Evolutionary conservation across 2,797 vertebrate species (phyloP).

Genomic region (Botia almorhae): DNA sequence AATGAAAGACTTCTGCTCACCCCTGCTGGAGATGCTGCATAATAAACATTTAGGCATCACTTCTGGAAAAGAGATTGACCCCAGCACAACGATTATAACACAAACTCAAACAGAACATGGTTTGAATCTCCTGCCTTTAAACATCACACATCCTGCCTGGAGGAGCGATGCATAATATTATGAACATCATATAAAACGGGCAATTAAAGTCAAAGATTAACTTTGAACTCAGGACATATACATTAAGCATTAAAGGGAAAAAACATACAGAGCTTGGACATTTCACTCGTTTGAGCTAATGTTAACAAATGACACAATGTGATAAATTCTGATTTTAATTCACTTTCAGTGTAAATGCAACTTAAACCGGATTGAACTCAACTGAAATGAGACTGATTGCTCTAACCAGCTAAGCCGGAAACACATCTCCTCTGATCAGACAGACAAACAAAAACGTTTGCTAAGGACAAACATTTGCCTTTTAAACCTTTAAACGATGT

Average conservation of each 20-base stretch:
- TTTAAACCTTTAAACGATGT: not conserved
- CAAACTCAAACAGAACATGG: not conserved
- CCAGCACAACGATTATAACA: not conserved
- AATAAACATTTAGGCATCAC: conserved; percentile 14
- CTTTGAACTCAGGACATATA: not conserved
- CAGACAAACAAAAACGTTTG: conserved; percentile 1
- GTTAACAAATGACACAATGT: not conserved
- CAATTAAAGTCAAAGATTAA: not conserved
- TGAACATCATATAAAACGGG: not conserved
- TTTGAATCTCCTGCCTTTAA: not conserved
- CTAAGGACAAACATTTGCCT: not conserved
- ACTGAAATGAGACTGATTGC: not conserved
- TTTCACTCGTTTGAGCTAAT: not conserved
- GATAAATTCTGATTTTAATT: not conserved
- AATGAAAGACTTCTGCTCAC: conserved; percentile 19
- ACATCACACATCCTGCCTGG: not conserved
- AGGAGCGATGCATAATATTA: no score
- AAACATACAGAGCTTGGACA: not conserved
- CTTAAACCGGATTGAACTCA: not conserved
- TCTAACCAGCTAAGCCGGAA: not conserved
- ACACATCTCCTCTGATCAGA: not conserved
- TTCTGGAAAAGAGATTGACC: not conserved
- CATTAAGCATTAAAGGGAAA: no score
- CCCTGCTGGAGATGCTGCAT: conserved; percentile 14
- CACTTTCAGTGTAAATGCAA: not conserved